Conservation (phyloP, 2,888 invertebrate genomes). For the Aethes cnicana region DNA sequence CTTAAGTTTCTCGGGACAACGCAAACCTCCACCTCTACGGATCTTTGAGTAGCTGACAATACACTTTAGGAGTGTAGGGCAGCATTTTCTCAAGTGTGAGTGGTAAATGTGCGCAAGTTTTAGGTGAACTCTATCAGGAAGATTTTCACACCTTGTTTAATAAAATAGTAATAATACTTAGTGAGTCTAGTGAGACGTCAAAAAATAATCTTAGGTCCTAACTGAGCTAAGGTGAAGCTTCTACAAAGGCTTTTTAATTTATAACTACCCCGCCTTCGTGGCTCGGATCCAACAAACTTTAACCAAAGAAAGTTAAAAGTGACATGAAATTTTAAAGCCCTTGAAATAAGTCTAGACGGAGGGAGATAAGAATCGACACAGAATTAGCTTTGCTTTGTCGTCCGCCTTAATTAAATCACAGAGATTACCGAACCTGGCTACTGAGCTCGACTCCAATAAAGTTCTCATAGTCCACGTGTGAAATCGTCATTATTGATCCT, state of each 20-base stretch:
- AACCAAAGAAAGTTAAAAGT: neutral
- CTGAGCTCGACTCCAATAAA: neutral
- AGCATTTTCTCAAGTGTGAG: no score
- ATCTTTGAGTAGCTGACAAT: neutral
- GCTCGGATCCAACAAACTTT: neutral
- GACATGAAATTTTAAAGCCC: neutral
- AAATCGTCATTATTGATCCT: constrained; percentile 1
- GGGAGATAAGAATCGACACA: constrained; percentile 5
- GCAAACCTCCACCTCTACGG: neutral
- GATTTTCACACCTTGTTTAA: no score
- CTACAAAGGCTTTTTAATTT: neutral
- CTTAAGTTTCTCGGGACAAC: neutral
- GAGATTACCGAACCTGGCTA: neutral
- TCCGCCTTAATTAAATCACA: constrained; percentile 14
- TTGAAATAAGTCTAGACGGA: constrained; percentile 5
- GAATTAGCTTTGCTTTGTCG: neutral
- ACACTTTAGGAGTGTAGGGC: neutral
- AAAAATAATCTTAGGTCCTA: no score
- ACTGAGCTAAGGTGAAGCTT: no score
- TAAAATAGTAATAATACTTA: no score
- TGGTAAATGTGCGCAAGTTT: no score
- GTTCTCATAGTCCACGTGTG: neutral
- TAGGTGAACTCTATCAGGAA: no score
- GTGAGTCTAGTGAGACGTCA: no score
- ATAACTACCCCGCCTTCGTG: neutral